phyloP scores from a whole-genome alignment of 2,113 vertebrate genomes.

The Globicephala melas region DNA sequence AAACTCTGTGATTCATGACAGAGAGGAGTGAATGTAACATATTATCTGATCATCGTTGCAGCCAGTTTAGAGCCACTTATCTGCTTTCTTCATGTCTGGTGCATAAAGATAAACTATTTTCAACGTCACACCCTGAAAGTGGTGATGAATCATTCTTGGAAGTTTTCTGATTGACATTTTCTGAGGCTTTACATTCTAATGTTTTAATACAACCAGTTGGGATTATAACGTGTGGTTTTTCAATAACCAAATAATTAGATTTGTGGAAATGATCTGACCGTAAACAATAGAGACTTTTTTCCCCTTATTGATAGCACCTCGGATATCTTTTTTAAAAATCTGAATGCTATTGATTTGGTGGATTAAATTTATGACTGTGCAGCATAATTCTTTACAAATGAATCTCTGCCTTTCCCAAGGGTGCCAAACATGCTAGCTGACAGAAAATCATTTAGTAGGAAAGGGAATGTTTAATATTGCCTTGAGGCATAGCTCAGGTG shows the following conservation, averaged over 20 bases:
- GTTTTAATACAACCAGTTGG: slow-evolving; percentile 2
- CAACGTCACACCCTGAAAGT: background rate
- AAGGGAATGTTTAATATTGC: slow-evolving; percentile 81
- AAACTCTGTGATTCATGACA: slow-evolving; percentile 62
- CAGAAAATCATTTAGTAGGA: slow-evolving; percentile 85
- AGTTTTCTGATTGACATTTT: slow-evolving; percentile 45
- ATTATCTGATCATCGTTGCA: slow-evolving; percentile 44
- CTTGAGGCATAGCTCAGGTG: slow-evolving; percentile 73
- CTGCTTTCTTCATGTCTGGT: slow-evolving; percentile 50
- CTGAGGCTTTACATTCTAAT: background rate
- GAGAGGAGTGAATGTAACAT: background rate
- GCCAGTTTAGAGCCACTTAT: slow-evolving; percentile 34
- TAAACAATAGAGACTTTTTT: slow-evolving; percentile 55
- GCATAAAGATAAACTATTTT: slow-evolving; percentile 64
- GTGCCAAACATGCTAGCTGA: slow-evolving; percentile 75
- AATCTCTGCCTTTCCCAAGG: slow-evolving; percentile 76
- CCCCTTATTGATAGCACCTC: slow-evolving; percentile 67
- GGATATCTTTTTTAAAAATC: slow-evolving; percentile 75
- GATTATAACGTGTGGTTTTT: slow-evolving; percentile 34
- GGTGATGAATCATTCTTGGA: background rate
- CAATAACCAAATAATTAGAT: slow-evolving; percentile 63
- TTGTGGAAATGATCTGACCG: slow-evolving; percentile 63
- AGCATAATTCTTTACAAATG: slow-evolving; percentile 83
- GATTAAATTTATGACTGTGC: slow-evolving; percentile 83
- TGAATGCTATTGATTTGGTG: slow-evolving; percentile 82